These are phyloP conservation scores for Drosophila bipectinata DNA, from an alignment of 1,140 invertebrate species.

Conservation along the genomic window DNA sequence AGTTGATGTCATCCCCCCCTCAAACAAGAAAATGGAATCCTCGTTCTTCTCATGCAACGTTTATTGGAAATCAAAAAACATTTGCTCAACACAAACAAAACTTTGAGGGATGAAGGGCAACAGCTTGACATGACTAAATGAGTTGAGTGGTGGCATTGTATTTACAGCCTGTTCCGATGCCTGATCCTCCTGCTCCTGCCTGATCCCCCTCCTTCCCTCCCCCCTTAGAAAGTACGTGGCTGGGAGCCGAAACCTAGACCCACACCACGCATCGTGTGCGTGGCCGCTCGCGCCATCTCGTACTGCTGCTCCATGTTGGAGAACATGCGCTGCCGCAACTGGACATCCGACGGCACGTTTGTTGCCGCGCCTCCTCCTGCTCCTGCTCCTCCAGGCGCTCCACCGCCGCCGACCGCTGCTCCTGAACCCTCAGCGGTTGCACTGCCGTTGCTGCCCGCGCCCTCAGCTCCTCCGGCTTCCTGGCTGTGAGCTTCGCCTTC, in stretches of 20 bases:
- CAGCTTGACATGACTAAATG: constrained; percentile 48
- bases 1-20: not conserved
- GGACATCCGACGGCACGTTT: constrained; percentile 85
- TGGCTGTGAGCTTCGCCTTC: not conserved
- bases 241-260: constrained; percentile 91
- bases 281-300: constrained; percentile 95
- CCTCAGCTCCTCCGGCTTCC: constrained; percentile 11
- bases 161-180: constrained; percentile 45
- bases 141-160: constrained; percentile 48
- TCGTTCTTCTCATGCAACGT: constrained; percentile 34
- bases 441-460: constrained; percentile 39
- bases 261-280: constrained; percentile 96
- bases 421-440: constrained; percentile 1
- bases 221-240: constrained; percentile 65
- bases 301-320: constrained; percentile 96
- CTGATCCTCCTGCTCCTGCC: constrained; percentile 1
- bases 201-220: not conserved
- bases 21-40: not conserved
- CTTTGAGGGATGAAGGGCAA: constrained; percentile 33
- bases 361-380: constrained; percentile 20
- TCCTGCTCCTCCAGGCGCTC: constrained; percentile 12
- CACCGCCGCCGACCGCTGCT: constrained; percentile 18
- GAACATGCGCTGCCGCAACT: constrained; percentile 96
- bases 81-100: constrained; percentile 56
- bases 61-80: constrained; percentile 36